phyloP scores from a whole-genome alignment of 1,140 invertebrate species.

The Meloidogyne hapla region DNA sequence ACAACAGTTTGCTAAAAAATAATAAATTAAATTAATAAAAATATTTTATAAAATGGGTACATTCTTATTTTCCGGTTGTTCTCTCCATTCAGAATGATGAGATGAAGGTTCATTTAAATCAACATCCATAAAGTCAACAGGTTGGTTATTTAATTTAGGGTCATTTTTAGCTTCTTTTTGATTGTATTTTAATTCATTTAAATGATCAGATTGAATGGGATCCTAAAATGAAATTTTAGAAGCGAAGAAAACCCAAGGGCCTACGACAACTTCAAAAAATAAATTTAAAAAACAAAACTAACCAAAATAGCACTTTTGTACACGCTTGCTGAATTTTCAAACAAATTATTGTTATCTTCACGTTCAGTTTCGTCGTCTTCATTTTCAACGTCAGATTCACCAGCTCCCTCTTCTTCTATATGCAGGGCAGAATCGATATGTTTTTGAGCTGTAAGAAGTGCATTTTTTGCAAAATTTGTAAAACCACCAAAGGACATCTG shows the following conservation, averaged over 20 bases:
- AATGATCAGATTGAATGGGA: neutral
- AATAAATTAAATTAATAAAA: neutral
- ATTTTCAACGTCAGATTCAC: constrained; percentile 41
- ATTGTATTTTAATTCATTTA: neutral
- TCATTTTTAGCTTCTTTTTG: neutral
- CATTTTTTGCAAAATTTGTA: constrained; percentile 56
- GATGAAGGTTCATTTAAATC: constrained; percentile 21
- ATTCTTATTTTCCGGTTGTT: constrained; percentile 1
- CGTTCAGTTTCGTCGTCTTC: constrained; percentile 24
- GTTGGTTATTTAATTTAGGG: neutral
- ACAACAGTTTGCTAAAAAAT: constrained; percentile 43
- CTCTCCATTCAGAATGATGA: constrained; percentile 13
- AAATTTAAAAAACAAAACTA: neutral
- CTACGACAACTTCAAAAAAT: neutral
- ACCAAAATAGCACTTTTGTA: constrained; percentile 14
- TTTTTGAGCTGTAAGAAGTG: constrained; percentile 51
- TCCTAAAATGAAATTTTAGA: neutral
- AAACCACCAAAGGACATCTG: constrained; percentile 53
- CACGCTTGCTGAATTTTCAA: constrained; percentile 17
- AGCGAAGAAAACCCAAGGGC: neutral
- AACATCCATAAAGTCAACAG: constrained; percentile 21
- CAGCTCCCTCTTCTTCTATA: constrained; percentile 48
- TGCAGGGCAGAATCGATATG: constrained; percentile 51
- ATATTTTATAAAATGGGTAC: neutral
- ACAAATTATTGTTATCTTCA: constrained; percentile 9